phyloP scores from a whole-genome alignment of 92 coral and sea anemone species.

The Ricordea florida region DNA sequence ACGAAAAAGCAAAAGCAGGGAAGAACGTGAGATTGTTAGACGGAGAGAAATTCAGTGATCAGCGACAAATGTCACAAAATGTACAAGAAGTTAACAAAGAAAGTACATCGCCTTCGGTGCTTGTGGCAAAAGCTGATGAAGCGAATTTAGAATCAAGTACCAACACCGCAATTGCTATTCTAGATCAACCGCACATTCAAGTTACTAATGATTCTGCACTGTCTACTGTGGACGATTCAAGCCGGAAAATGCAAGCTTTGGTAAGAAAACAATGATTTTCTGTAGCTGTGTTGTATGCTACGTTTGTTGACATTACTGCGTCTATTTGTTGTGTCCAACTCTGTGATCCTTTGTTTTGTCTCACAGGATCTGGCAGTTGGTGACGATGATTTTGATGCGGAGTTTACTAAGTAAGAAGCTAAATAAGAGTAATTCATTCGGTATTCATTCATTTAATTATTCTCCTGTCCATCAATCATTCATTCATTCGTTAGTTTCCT shows the following conservation, averaged over 20 bases:
- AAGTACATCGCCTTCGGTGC: not conserved
- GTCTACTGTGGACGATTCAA: slow-evolving; percentile 7
- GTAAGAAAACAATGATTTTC: too few species aligned
- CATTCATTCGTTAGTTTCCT: not conserved
- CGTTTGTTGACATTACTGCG: too few species aligned
- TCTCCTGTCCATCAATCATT: not conserved
- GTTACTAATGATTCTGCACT: slow-evolving; percentile 45
- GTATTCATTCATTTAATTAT: not conserved
- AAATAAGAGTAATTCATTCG: too few species aligned
- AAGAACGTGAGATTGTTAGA: too few species aligned
- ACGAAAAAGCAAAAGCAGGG: slow-evolving; percentile 38
- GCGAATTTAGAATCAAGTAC: slow-evolving; percentile 24
- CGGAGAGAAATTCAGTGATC: too few species aligned
- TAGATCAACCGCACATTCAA: slow-evolving; percentile 25
- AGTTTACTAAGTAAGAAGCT: slow-evolving; percentile 80
- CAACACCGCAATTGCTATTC: not conserved
- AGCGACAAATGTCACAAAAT: not conserved
- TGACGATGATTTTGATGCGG: slow-evolving; percentile 86
- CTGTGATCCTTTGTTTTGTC: too few species aligned
- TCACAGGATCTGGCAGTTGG: slow-evolving; percentile 74
- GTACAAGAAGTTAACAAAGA: slow-evolving; percentile 3
- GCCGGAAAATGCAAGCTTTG: slow-evolving; percentile 64
- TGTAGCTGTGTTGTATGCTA: too few species aligned
- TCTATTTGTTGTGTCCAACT: too few species aligned
- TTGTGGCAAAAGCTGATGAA: not conserved